A percentile compares a stretch with the other conserved stretches of the same genome.
Evolutionary conservation across 1,140 invertebrate genomes (phyloP).

Genomic region (Idris sp.): DNA sequence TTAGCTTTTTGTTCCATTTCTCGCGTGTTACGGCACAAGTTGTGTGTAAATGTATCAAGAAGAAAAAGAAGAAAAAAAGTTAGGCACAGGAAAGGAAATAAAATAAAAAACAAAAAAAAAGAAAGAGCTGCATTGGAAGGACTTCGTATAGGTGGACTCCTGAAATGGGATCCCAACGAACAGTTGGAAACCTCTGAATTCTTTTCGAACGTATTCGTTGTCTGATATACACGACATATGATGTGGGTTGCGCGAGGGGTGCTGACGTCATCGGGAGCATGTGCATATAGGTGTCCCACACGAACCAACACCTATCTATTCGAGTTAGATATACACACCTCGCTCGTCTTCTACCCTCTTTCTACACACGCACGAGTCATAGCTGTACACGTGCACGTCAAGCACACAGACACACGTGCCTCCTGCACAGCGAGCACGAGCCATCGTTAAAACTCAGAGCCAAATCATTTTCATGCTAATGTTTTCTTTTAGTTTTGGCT

Average conservation of each 20-base stretch:
- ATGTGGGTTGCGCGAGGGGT: slow-evolving; percentile 70
- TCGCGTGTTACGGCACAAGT: slow-evolving; percentile 2
- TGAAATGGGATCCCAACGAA: slow-evolving; percentile 63
- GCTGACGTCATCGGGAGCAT: slow-evolving; percentile 66
- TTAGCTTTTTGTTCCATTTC: slow-evolving; percentile 23
- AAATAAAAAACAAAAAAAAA: slow-evolving; percentile 11
- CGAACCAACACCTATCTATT: slow-evolving; percentile 52
- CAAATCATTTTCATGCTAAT: too few relatives aligned
- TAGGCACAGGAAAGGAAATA: not conserved
- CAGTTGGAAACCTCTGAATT: slow-evolving; percentile 67
- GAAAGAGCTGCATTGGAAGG: slow-evolving; percentile 47
- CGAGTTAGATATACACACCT: slow-evolving; percentile 52
- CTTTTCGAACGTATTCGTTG: slow-evolving; percentile 60
- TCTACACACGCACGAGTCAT: slow-evolving; percentile 33
- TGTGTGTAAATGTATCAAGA: slow-evolving; percentile 13
- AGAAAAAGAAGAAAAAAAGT: slow-evolving; percentile 6
- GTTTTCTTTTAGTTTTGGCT: too few relatives aligned
- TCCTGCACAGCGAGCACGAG: slow-evolving; percentile 24
- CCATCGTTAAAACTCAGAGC: slow-evolving; percentile 14
- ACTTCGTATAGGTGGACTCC: slow-evolving; percentile 51
- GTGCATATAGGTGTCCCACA: slow-evolving; percentile 53
- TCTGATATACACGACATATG: slow-evolving; percentile 67
- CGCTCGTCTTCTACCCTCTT: slow-evolving; percentile 52
- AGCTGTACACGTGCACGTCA: slow-evolving; percentile 1
- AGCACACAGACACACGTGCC: slow-evolving; percentile 23